A percentile compares a stretch with the other conserved stretches of the same genome.
Conservation (phyloP, 2,888 invertebrate species). For the Tipula unca region DNA sequence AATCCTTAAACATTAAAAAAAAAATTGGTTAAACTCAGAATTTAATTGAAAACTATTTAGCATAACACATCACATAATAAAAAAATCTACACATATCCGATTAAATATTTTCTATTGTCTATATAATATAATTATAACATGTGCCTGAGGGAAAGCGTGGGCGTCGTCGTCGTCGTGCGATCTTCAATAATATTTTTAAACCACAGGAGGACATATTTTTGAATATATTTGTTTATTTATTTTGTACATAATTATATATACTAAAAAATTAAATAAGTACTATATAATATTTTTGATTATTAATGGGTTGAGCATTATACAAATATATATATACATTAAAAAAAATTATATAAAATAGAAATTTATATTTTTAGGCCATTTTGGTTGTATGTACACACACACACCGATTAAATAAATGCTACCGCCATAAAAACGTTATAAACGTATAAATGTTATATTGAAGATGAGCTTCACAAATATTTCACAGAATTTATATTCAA, state of each 20-base stretch:
- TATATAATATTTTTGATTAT: background rate
- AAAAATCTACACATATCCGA: conserved; percentile 2
- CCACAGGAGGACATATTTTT: background rate
- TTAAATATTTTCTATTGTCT: background rate
- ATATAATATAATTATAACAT: background rate
- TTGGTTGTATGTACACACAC: background rate
- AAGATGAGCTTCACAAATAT: background rate
- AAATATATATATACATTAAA: background rate
- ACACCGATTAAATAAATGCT: background rate
- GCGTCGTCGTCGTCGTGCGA: background rate
- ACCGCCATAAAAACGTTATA: background rate
- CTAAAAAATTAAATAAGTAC: background rate
- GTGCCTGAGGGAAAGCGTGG: background rate
- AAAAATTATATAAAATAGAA: background rate
- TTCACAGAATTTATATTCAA: background rate
- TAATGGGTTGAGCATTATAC: background rate
- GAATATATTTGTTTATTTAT: background rate
- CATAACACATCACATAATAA: background rate
- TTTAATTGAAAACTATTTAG: background rate
- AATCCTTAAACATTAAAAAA: background rate
- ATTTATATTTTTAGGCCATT: conserved; percentile 14
- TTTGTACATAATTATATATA: background rate
- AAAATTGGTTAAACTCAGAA: background rate
- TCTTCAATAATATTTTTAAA: background rate
- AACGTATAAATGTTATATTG: background rate